Conservation (phyloP, 2,888 invertebrate genomes). For the Melanophora roralis region DNA sequence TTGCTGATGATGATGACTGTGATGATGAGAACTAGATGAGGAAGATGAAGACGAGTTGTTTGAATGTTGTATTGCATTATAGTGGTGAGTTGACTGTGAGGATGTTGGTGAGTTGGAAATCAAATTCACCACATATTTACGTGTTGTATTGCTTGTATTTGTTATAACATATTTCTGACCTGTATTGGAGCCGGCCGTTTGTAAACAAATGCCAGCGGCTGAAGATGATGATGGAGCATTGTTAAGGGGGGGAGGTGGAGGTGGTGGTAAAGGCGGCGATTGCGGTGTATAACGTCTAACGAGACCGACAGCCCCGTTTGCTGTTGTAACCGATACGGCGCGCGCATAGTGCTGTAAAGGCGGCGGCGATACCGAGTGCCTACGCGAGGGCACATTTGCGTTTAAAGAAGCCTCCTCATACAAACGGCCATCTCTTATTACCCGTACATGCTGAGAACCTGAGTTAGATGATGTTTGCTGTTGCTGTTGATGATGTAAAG, state of each 20-base stretch:
- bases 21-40: slow-evolving; percentile 44
- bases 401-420: slow-evolving; percentile 71
- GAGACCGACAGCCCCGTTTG: slow-evolving; percentile 64
- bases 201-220: slow-evolving; percentile 18
- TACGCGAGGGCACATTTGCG: slow-evolving; percentile 62
- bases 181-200: slow-evolving; percentile 56
- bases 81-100: slow-evolving; percentile 54
- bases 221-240: slow-evolving; percentile 62
- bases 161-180: slow-evolving; percentile 64
- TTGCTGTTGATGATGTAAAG: slow-evolving; percentile 64
- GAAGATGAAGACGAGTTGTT: slow-evolving; percentile 55
- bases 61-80: slow-evolving; percentile 11
- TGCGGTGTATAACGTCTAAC: slow-evolving; percentile 66
- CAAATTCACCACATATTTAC: slow-evolving; percentile 75
- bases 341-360: slow-evolving; percentile 72
- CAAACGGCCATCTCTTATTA: slow-evolving; percentile 76
- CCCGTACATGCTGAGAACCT: slow-evolving; percentile 74
- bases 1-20: slow-evolving; percentile 41
- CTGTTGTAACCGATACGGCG: slow-evolving; percentile 70
- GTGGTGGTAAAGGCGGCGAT: slow-evolving; percentile 65
- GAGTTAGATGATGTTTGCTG: slow-evolving; percentile 60
- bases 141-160: slow-evolving; percentile 63
- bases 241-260: slow-evolving; percentile 51
- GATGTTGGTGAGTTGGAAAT: slow-evolving; percentile 69
- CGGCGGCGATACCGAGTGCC: slow-evolving; percentile 71